A percentile compares a stretch with the other conserved stretches of the same genome.
These are phyloP conservation scores for Hirundichthys speculiger DNA, from an alignment of 2,113 vertebrate species.

Conservation along the genomic window DNA sequence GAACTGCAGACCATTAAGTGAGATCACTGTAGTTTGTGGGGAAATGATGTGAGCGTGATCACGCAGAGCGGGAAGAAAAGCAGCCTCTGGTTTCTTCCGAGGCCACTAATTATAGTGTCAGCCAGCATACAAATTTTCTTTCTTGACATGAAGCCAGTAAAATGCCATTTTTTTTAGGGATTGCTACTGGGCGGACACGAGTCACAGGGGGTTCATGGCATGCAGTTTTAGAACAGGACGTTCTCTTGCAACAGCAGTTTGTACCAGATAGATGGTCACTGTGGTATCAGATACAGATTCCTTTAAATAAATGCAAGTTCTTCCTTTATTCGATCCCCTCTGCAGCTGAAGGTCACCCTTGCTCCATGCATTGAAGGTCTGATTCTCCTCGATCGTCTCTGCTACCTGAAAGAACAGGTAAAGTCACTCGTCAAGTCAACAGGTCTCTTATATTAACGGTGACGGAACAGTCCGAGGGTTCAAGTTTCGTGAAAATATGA, in stretches of 20 bases:
- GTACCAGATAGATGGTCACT: too few species aligned
- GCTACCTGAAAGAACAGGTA: conserved; percentile 98
- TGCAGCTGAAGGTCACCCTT: conserved; percentile 92
- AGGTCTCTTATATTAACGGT: too few species aligned
- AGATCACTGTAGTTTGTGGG: conserved; percentile 26
- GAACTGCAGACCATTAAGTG: conserved; percentile 25
- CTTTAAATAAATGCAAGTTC: neutral
- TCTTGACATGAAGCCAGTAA: conserved; percentile 50
- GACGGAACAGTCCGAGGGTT: too few species aligned
- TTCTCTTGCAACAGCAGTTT: neutral
- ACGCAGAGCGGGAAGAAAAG: conserved; percentile 21
- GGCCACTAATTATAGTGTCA: conserved; percentile 55
- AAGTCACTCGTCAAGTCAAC: conserved; percentile 46
- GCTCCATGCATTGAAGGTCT: conserved; percentile 95
- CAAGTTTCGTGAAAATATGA: too few species aligned
- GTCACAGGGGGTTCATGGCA: conserved; percentile 2
- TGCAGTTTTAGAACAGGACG: neutral
- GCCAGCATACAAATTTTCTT: conserved; percentile 34
- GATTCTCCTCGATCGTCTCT: conserved; percentile 95
- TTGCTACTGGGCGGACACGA: conserved; percentile 19
- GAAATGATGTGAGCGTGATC: conserved; percentile 27
- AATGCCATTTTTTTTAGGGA: neutral
- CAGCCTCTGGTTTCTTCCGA: conserved; percentile 18
- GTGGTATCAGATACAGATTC: neutral
- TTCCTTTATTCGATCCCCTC: neutral